Percentiles rank a stretch among this genome's conserved stretches.
phyloP scores from a whole-genome alignment of 2,888 invertebrate species.

The Megalurothrips usitatus region DNA sequence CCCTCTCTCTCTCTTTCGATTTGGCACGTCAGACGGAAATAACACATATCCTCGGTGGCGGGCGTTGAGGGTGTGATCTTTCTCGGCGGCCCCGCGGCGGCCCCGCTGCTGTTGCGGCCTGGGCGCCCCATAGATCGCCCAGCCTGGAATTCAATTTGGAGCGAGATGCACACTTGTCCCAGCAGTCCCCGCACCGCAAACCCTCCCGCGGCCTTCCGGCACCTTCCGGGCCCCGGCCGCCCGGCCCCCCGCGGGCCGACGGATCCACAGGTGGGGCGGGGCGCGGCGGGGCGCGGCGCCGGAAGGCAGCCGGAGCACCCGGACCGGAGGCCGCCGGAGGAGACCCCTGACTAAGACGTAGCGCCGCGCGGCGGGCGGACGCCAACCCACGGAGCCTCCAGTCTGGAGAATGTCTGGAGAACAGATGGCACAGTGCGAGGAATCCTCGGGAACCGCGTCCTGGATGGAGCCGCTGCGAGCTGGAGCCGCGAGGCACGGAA shows the following conservation, averaged over 20 bases:
- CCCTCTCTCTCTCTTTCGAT: background rate
- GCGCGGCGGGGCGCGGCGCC: background rate
- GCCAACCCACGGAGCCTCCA: no score
- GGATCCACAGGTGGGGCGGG: no score
- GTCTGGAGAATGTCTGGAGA: no score
- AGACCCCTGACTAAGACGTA: no score
- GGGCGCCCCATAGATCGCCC: background rate
- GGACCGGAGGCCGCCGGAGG: background rate
- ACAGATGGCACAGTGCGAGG: no score
- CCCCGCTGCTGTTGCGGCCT: background rate
- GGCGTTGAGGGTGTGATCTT: no score
- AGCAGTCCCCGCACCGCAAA: background rate
- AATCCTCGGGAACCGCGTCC: no score
- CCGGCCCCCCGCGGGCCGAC: background rate
- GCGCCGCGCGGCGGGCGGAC: no score
- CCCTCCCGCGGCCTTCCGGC: background rate
- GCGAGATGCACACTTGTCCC: background rate
- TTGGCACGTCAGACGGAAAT: no score
- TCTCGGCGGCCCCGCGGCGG: background rate
- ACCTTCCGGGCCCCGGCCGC: background rate
- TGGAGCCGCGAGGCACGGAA: no score
- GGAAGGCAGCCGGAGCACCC: background rate
- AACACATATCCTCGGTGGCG: no score
- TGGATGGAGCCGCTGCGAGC: no score
- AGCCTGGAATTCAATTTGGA: background rate